Evolutionary conservation across 2,113 vertebrate species (phyloP).

Genomic region (Pogonocichla stellata): DNA sequence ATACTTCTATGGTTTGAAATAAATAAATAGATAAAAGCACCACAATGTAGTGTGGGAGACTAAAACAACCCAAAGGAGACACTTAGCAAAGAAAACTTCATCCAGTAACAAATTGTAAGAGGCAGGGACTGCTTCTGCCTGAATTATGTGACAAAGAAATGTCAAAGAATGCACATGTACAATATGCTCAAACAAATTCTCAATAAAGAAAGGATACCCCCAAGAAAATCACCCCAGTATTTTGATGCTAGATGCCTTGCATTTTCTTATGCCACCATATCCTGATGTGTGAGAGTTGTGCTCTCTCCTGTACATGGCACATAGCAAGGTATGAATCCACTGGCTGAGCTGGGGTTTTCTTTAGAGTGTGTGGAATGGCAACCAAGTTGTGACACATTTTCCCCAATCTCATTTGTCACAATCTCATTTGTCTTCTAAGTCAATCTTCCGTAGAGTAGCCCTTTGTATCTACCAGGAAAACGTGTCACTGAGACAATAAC

Average conservation of each 20-base stretch:
- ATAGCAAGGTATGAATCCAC: not conserved
- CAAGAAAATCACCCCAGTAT: not conserved
- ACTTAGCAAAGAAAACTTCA: not conserved
- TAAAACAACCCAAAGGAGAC: not conserved
- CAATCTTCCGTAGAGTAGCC: not conserved
- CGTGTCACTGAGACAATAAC: not conserved
- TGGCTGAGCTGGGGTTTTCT: not conserved
- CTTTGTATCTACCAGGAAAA: conserved; percentile 13
- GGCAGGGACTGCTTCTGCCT: not conserved
- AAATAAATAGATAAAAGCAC: not conserved
- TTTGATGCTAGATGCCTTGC: not conserved
- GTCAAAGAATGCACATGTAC: not conserved
- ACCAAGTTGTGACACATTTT: rapidly evolving
- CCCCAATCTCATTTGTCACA: not conserved
- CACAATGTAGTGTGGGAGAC: not conserved
- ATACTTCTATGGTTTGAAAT: not conserved
- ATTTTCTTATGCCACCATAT: not conserved
- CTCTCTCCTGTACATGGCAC: not conserved
- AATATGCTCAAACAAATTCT: not conserved
- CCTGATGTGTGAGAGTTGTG: not conserved
- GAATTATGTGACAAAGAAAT: not conserved
- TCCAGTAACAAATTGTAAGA: not conserved
- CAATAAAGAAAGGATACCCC: not conserved
- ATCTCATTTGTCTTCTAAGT: not conserved
- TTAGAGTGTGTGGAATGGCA: not conserved